These are phyloP conservation scores for Pseudolycoriella hygida DNA, from an alignment of 2,888 invertebrate genomes.

Conservation along the genomic window DNA sequence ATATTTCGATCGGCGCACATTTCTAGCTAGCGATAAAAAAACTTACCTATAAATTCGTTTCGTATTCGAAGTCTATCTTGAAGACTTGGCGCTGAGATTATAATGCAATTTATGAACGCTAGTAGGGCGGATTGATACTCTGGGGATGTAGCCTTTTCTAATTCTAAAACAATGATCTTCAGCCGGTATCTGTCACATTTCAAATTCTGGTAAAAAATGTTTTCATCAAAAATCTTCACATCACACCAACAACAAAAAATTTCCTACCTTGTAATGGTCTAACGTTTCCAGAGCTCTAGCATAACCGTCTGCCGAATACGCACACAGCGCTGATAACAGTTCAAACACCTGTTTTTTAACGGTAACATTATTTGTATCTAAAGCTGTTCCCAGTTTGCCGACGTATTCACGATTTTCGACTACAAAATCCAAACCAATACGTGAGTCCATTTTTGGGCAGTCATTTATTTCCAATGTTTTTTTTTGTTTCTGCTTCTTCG, in stretches of 20 bases:
- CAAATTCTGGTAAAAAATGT: conserved; percentile 40
- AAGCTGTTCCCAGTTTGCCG: conserved; percentile 76
- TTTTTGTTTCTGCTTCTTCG: background rate
- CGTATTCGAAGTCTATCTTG: conserved; percentile 75
- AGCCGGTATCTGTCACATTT: conserved; percentile 82
- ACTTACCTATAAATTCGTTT: conserved; percentile 87
- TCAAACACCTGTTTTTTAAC: conserved; percentile 96
- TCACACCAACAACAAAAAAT: background rate
- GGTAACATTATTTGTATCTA: conserved; percentile 75
- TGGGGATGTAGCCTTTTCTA: conserved; percentile 58
- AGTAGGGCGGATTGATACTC: conserved; percentile 85
- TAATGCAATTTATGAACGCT: conserved; percentile 90
- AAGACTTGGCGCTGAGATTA: conserved; percentile 74
- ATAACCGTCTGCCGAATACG: conserved; percentile 82
- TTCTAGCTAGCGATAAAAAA: background rate
- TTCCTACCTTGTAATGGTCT: conserved; percentile 71
- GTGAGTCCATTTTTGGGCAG: conserved; percentile 57
- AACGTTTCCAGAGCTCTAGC: conserved; percentile 74
- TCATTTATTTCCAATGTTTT: background rate
- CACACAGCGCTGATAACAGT: conserved; percentile 82
- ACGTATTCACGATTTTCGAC: conserved; percentile 88
- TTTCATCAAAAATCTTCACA: background rate
- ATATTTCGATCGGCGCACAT: too few species aligned
- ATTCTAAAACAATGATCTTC: conserved; percentile 72
- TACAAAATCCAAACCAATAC: conserved; percentile 85